Evolutionary conservation across 2,797 vertebrate species (phyloP).

Genomic region (Uromys caudimaculatus): DNA sequence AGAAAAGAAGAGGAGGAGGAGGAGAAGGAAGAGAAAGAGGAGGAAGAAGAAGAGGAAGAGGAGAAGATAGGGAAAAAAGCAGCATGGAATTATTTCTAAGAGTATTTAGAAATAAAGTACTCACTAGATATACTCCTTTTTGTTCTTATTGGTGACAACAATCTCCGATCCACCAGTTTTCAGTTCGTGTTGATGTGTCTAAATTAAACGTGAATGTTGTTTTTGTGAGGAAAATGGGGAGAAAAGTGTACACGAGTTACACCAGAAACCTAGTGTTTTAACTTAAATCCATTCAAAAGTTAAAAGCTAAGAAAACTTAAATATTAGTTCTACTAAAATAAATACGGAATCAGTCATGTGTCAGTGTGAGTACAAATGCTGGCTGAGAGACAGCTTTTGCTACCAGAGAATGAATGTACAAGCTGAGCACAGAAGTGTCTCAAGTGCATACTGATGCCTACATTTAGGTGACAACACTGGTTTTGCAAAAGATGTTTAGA

Average conservation of each 20-base stretch:
- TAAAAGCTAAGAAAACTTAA: conserved; percentile 64
- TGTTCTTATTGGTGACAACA: conserved; percentile 95
- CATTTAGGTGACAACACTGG: neutral
- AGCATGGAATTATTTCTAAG: neutral
- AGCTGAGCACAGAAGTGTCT: neutral
- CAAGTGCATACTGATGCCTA: neutral
- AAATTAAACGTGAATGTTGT: conserved; percentile 65
- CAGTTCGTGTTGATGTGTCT: conserved; percentile 98
- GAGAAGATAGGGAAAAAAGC: neutral
- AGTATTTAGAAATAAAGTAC: conserved; percentile 71
- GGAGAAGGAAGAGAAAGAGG: neutral
- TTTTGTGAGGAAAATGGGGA: conserved; percentile 51
- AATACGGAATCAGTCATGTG: conserved; percentile 27
- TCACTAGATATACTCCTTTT: conserved; percentile 99
- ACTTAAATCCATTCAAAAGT: conserved; percentile 67
- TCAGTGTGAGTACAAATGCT: conserved; percentile 46
- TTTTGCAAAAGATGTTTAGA: neutral
- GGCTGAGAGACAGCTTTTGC: conserved; percentile 18
- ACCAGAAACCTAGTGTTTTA: conserved; percentile 59
- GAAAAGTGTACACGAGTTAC: neutral
- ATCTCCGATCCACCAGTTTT: conserved; percentile 94
- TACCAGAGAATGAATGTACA: conserved; percentile 17
- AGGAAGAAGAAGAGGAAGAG: neutral
- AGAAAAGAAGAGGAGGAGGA: neutral
- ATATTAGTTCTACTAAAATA: conserved; percentile 64